These are phyloP conservation scores for Amazonetta brasiliensis DNA, from an alignment of 2,797 vertebrate species.

Conservation along the genomic window DNA sequence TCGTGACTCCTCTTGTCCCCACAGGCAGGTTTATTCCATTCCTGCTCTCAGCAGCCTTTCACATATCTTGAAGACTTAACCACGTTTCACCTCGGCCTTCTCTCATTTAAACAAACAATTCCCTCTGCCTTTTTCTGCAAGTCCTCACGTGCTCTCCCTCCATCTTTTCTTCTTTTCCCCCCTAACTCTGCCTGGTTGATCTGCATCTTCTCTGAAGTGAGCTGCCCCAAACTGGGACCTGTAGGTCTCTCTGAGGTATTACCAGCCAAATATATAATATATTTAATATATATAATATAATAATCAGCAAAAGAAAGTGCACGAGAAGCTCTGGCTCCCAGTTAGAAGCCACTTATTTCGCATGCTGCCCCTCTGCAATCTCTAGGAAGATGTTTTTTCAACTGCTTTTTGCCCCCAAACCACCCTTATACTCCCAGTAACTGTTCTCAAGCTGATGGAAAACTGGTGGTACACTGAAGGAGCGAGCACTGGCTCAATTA, in stretches of 20 bases:
- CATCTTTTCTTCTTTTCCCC: not conserved
- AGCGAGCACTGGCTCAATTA: not conserved
- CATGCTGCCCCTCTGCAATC: fast-evolving
- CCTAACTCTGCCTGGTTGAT: not conserved
- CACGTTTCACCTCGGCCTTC: not conserved
- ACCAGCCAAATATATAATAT: not conserved
- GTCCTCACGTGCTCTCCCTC: not conserved
- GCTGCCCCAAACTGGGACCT: not conserved
- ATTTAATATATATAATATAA: too few relatives aligned
- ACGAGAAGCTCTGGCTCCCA: not conserved
- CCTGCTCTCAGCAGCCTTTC: not conserved
- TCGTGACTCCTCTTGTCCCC: not conserved
- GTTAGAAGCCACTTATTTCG: not conserved
- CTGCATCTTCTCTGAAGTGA: not conserved
- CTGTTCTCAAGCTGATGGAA: not conserved
- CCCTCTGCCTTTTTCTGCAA: not conserved
- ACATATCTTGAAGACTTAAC: not conserved
- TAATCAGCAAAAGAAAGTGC: not conserved
- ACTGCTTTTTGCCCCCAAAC: not conserved
- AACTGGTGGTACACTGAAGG: not conserved
- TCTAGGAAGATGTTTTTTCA: not conserved
- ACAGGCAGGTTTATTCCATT: not conserved
- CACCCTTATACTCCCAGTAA: not conserved
- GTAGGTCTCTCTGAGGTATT: not conserved
- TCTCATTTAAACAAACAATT: not conserved